Evolutionary conservation across 2,113 vertebrate genomes (phyloP).

Genomic region (Scolopax mira): DNA sequence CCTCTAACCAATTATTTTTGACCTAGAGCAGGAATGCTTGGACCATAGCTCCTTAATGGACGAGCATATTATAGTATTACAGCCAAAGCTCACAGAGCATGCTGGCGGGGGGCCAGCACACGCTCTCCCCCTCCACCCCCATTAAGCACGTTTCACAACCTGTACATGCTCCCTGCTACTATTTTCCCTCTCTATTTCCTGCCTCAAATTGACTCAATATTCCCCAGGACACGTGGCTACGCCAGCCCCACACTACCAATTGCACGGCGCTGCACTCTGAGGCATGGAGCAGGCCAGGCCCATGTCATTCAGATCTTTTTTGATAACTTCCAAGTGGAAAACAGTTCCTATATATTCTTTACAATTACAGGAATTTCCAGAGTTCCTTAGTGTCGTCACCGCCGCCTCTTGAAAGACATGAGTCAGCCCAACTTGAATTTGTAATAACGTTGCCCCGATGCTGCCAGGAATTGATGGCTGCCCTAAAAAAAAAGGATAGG

Average conservation of each 20-base stretch:
- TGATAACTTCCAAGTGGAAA: not conserved
- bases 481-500: not conserved
- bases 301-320: not conserved
- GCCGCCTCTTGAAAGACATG: not conserved
- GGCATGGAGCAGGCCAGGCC: not conserved
- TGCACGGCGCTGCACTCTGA: rapidly evolving
- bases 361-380: slow-evolving; percentile 38
- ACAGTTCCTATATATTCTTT: not conserved
- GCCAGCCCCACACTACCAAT: not conserved
- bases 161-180: slow-evolving; percentile 6
- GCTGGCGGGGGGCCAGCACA: not conserved
- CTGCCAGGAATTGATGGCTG: not conserved
- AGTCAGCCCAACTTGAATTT: not conserved
- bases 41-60: not conserved
- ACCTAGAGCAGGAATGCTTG: not conserved
- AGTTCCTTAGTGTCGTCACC: not conserved
- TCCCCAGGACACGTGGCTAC: slow-evolving; percentile 12
- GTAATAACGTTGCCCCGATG: not conserved
- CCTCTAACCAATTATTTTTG: not conserved
- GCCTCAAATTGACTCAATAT: not conserved
- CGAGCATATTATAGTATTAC: rapidly evolving
- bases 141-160: slow-evolving; percentile 21
- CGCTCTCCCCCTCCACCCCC: not conserved
- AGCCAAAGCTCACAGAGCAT: not conserved
- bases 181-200: slow-evolving; percentile 35